Base-by-base conservation (phyloP, 1,140 invertebrate genomes). In the Triops longicaudatus region DNA sequence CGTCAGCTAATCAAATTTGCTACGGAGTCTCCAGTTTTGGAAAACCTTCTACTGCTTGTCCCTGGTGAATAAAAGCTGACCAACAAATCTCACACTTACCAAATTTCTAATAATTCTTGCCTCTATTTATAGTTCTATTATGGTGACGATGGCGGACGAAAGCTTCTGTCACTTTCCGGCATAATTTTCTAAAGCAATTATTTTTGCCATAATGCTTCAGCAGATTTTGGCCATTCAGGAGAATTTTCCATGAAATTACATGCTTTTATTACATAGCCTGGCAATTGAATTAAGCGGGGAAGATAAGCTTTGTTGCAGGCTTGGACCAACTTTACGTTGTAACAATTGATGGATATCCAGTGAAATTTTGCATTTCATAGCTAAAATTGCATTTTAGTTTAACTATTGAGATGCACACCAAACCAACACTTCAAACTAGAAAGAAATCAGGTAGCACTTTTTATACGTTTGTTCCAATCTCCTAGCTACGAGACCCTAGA, bases 1-100 rank as follows among this genome's bases (percentile, higher is more conserved):
- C 50, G 50, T 63, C 50, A 63, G 17, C 50, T 63, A 63, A 63
- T 63, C 50, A 63, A 63, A 63, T 63, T 63, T 63, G 22, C 14
- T 22, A 63, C 50, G 50, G 50, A 63, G 1, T 12, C 50, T 14
- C 50, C 50, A n/a, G 50, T 6, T 22, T 22, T n/a, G 22, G 50
- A 17, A 63, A 63, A 63, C 14, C 17, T 17, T 0, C 22, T 22
- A 63, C 50, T 14, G 50, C 50, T 63, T 63, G 50, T 63, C 50
- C 14, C 4, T 5, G 0, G 5, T 12, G 22, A 14, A 63, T 63
- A 63, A 63, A 63, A 63, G 50, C 50, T 63, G 22, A 22, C 50
- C 50, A 63, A 63, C 0, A 63, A 63, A 37, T 22, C 17, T 63
- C 6, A 22, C 50, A 63, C 50, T 63, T 63, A 63, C 50, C 31